A percentile compares a stretch with the other conserved stretches of the same genome.
phyloP scores from a whole-genome alignment of 2,113 vertebrate species.

The Fulica atra region DNA sequence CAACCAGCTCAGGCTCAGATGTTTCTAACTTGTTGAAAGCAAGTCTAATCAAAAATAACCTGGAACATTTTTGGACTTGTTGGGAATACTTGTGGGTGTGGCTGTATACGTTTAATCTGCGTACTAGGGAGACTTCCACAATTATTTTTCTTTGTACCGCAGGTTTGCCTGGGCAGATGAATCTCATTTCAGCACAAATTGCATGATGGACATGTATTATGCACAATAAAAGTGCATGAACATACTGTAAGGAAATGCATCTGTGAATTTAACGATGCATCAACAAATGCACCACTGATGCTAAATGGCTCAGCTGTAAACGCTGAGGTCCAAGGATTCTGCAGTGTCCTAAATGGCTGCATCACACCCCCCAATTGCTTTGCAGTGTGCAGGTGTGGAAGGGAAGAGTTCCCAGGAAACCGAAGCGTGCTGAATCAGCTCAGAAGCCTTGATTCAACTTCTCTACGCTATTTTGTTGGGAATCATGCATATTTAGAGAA shows the following conservation, averaged over 20 bases:
- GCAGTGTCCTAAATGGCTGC: background rate
- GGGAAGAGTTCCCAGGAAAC: background rate
- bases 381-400: background rate
- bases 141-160: background rate
- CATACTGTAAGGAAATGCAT: background rate
- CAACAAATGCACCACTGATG: background rate
- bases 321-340: background rate
- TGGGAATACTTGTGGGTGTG: constrained; percentile 46
- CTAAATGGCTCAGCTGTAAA: background rate
- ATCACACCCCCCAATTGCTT: background rate
- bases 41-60: constrained; percentile 47
- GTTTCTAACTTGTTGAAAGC: constrained; percentile 14
- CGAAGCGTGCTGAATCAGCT: background rate
- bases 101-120: background rate
- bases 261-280: background rate
- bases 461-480: background rate
- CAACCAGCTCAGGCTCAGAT: background rate
- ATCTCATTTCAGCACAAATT: background rate
- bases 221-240: background rate
- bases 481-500: background rate
- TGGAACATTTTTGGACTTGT: constrained; percentile 49
- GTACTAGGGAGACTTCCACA: background rate
- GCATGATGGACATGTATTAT: background rate
- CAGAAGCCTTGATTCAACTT: background rate
- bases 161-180: background rate